phyloP scores from a whole-genome alignment of 92 coral and sea anemone species.

The Palythoa caribaeorum region DNA sequence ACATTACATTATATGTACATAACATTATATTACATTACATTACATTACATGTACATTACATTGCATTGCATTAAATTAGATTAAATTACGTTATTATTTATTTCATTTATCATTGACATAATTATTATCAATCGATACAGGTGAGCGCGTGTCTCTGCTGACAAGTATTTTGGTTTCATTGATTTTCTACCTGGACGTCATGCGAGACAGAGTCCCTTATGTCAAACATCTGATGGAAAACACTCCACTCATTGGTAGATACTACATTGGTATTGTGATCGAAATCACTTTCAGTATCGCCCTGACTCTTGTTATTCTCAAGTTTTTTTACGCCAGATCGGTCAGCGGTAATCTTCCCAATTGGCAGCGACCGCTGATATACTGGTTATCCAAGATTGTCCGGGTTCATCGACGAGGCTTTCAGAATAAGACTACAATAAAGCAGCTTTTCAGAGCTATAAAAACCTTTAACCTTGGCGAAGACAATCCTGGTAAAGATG shows the following conservation, averaged over 20 bases:
- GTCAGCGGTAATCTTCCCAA: slow-evolving; percentile 37
- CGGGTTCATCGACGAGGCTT: slow-evolving; percentile 44
- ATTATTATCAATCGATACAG: background rate
- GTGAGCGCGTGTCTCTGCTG: slow-evolving; percentile 39
- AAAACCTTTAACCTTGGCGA: slow-evolving; percentile 9
- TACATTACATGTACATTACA: no score
- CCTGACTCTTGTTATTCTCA: slow-evolving; percentile 11
- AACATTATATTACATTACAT: no score
- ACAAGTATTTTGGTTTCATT: slow-evolving; percentile 43
- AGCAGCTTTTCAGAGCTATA: slow-evolving; percentile 16
- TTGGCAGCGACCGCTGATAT: slow-evolving; percentile 48
- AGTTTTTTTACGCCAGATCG: slow-evolving; percentile 32
- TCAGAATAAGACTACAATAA: slow-evolving; percentile 22
- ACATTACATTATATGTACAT: no score
- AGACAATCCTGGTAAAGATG: background rate
- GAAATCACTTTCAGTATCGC: slow-evolving; percentile 42
- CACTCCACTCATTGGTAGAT: slow-evolving; percentile 44
- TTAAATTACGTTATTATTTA: no score
- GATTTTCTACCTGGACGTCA: slow-evolving; percentile 44
- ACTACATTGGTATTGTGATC: slow-evolving; percentile 41
- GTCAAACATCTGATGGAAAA: slow-evolving; percentile 33
- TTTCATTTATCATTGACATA: background rate
- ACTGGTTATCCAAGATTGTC: slow-evolving; percentile 35
- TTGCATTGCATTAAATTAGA: no score
- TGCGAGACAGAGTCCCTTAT: slow-evolving; percentile 41